Conservation (phyloP, 2,113 vertebrate species). For the Dolichotis patagonum region DNA sequence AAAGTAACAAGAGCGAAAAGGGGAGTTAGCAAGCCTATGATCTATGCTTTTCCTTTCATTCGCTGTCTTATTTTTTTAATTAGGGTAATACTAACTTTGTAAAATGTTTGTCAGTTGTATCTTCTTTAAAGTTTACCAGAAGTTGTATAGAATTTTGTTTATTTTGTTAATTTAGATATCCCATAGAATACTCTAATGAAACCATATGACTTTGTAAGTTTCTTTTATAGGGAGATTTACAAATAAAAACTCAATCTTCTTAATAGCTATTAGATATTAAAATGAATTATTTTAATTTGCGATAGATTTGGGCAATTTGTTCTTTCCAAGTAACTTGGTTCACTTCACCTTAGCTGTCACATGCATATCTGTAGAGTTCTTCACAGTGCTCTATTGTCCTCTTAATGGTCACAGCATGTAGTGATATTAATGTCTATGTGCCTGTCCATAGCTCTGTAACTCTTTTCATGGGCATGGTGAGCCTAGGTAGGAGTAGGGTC, state of each 20-base stretch:
- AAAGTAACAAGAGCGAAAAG: too few species aligned
- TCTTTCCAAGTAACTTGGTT: not conserved
- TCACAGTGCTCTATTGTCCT: too few species aligned
- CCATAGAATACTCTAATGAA: not conserved
- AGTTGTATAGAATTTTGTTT: not conserved
- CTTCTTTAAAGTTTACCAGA: not conserved
- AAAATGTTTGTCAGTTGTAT: not conserved
- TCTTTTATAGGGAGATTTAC: not conserved
- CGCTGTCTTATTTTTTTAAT: not conserved
- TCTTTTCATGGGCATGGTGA: not conserved
- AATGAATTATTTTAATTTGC: not conserved
- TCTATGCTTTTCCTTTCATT: not conserved
- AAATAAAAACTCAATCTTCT: not conserved
- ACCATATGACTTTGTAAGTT: not conserved
- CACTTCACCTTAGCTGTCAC: not conserved
- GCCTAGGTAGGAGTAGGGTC: not conserved
- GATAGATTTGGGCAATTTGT: not conserved
- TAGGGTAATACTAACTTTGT: not conserved
- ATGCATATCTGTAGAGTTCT: accelerated
- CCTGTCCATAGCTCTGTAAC: too few species aligned
- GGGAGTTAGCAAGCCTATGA: not conserved
- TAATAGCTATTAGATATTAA: not conserved
- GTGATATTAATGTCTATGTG: too few species aligned
- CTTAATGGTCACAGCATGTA: not conserved
- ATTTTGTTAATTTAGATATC: not conserved